Percentiles rank a stretch among this genome's conserved stretches.
phyloP scores from a whole-genome alignment of 2,888 invertebrate genomes.

The Electrophaes corylata region DNA sequence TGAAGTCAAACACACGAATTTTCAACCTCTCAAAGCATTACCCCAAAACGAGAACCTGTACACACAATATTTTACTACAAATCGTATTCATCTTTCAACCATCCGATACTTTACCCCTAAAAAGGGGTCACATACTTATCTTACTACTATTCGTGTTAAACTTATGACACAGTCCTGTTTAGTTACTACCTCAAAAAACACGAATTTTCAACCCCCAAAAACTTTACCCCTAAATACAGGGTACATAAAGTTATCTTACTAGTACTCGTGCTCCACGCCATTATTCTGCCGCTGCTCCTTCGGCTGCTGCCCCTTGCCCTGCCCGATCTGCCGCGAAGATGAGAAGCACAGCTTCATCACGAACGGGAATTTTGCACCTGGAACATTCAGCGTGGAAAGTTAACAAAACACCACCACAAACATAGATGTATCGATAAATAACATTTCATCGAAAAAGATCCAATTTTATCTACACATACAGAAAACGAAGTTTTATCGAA shows the following conservation, averaged over 20 bases:
- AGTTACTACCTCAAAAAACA: not conserved
- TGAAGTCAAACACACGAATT: not conserved
- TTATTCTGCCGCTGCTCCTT: conserved; percentile 71
- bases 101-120: not conserved
- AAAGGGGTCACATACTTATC: not conserved
- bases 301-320: conserved; percentile 69
- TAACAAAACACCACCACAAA: not conserved
- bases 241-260: conserved; percentile 59
- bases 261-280: conserved; percentile 76
- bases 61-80: not conserved
- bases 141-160: no score
- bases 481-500: no score
- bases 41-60: not conserved
- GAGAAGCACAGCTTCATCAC: conserved; percentile 99
- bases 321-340: conserved; percentile 85
- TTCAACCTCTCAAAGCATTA: not conserved
- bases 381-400: conserved; percentile 52
- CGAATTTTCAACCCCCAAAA: not conserved
- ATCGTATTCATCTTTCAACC: not conserved
- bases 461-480: no score
- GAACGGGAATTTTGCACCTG: conserved; percentile 98
- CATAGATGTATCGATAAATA: no score
- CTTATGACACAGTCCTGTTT: not conserved
- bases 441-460: no score
- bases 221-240: not conserved